Conservation (phyloP, 2,797 vertebrate species). For the Melanotaenia nigrans region DNA sequence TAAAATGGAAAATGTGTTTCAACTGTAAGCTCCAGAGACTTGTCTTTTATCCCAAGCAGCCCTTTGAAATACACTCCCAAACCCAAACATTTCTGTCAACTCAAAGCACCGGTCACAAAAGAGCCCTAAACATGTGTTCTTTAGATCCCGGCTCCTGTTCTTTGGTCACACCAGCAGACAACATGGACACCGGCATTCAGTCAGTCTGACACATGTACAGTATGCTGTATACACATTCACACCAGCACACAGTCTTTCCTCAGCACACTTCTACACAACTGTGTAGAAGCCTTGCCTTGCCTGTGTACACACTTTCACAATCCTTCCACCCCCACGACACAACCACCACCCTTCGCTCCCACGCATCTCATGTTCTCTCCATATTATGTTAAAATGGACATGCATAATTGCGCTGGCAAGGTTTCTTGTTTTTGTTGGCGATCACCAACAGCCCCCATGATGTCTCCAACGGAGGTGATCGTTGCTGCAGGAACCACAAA, state of each 20-base stretch:
- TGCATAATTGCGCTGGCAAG: constrained; percentile 67
- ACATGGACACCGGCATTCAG: constrained; percentile 53
- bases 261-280: neutral
- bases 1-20: constrained; percentile 57
- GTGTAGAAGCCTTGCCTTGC: too few species aligned
- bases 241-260: neutral
- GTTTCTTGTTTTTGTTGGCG: constrained; percentile 76
- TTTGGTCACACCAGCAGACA: constrained; percentile 57
- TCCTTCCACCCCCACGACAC: constrained; percentile 55
- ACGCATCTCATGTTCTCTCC: constrained; percentile 78
- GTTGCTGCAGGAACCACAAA: constrained; percentile 59
- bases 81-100: constrained; percentile 73
- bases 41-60: constrained; percentile 63
- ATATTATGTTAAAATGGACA: constrained; percentile 70
- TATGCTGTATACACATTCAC: neutral
- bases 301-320: constrained; percentile 7
- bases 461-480: constrained; percentile 61
- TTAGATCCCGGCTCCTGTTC: constrained; percentile 76
- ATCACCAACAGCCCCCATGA: constrained; percentile 52
- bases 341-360: constrained; percentile 68
- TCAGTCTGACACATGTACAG: constrained; percentile 25
- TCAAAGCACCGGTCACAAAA: constrained; percentile 62
- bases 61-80: constrained; percentile 73
- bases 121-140: constrained; percentile 75
- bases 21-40: constrained; percentile 35